phyloP scores from a whole-genome alignment of 2,113 vertebrate species.

The Macheiramphus alcinus region DNA sequence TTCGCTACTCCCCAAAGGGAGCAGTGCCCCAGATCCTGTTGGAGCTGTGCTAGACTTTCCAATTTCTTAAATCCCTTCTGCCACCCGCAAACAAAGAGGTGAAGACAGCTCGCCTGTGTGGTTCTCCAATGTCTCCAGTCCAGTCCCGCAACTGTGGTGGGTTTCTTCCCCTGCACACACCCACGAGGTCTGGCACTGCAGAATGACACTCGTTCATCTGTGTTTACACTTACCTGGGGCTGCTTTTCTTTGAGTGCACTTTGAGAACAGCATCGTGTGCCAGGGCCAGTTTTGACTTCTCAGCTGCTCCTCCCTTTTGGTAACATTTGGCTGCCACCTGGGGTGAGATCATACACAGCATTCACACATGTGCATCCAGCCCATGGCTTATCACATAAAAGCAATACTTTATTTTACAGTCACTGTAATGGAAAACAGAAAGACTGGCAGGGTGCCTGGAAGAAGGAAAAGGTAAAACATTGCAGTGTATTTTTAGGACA shows the following conservation, averaged over 20 bases:
- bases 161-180: background rate
- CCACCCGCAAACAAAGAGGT: background rate
- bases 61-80: background rate
- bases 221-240: slow-evolving; percentile 60
- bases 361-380: background rate
- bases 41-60: background rate
- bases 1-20: background rate
- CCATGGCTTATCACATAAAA: background rate
- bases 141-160: rapidly evolving
- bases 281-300: slow-evolving; percentile 79
- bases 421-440: background rate
- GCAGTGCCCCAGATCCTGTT: background rate
- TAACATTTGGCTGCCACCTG: slow-evolving; percentile 85
- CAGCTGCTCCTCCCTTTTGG: slow-evolving; percentile 77
- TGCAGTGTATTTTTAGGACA: background rate
- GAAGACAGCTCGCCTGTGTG: rapidly evolving
- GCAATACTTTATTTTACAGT: background rate
- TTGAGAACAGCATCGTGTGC: slow-evolving; percentile 77
- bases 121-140: rapidly evolving
- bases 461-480: background rate
- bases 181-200: rapidly evolving
- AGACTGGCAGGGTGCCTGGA: background rate
- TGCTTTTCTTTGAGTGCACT: slow-evolving; percentile 75
- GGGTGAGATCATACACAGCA: slow-evolving; percentile 13
- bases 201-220: rapidly evolving